phyloP scores from a whole-genome alignment of 1,140 invertebrate species.

The Papilio polyxenes region DNA sequence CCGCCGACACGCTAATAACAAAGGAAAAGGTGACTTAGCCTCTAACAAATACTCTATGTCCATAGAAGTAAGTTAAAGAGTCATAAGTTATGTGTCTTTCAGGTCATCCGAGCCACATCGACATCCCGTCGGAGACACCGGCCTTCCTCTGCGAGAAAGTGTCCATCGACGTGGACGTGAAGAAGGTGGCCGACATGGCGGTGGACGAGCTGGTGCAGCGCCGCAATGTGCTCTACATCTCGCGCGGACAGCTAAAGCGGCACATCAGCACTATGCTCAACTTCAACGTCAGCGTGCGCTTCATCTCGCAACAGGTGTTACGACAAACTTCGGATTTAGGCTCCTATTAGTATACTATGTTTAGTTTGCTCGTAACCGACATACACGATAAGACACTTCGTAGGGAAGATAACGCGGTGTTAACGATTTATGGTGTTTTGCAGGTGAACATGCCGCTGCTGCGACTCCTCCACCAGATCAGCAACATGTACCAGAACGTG shows the following conservation, averaged over 20 bases:
- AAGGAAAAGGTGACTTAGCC: conserved; percentile 64
- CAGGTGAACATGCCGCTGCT: conserved; percentile 97
- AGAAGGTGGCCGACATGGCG: conserved; percentile 94
- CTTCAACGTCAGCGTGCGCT: conserved; percentile 91
- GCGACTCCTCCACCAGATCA: conserved; percentile 96
- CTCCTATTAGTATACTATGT: too few relatives aligned
- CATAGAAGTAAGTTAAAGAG: background rate
- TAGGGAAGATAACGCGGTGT: too few relatives aligned
- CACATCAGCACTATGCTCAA: conserved; percentile 94
- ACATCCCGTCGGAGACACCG: conserved; percentile 89
- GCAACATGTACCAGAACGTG: conserved; percentile 98
- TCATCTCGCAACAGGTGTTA: conserved; percentile 91
- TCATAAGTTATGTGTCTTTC: conserved; percentile 16
- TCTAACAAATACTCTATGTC: background rate
- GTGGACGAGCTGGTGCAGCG: conserved; percentile 91
- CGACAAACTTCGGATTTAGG: background rate
- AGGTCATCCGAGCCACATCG: conserved; percentile 81
- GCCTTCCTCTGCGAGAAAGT: conserved; percentile 96
- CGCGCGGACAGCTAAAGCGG: conserved; percentile 92
- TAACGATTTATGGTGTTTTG: conserved; percentile 17
- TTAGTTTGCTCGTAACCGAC: too few relatives aligned
- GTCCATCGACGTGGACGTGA: conserved; percentile 92
- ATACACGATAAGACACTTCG: too few relatives aligned
- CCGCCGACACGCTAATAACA: conserved; percentile 67
- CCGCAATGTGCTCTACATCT: conserved; percentile 92